Evolutionary conservation across 2,888 invertebrate genomes (phyloP), one percentile per base, ranked within the genome.

Genomic region (Chaetogeoica ovagalla): DNA sequence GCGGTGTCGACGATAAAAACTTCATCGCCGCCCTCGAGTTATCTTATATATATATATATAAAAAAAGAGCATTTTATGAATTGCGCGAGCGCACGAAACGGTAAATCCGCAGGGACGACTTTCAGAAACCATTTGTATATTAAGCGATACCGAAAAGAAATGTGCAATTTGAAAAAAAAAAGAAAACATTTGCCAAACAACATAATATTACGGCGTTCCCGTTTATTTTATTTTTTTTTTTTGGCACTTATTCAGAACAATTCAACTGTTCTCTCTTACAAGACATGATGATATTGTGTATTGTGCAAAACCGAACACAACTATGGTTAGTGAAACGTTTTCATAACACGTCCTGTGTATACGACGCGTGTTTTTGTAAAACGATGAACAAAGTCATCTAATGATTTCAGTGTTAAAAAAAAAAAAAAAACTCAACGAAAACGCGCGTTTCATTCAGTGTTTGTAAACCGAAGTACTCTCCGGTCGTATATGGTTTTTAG

Each of bases 81-180:
- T 74, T 55, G 55, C 21, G 55, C 21, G 55, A 8, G 63, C 30
- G 30, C 30, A 4, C 13, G 55, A 55, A 73, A 65, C 75, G n/a
- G n/a, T 48, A 68, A 76, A 76, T 43, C 75, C 75, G 30, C 68
- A 3, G 68, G 68, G 68, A 76, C 68, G 68, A 68, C 68, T 76
- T 68, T 59, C 30, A 68, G 30, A 76, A 48, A 19, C 68, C 59
- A n/a, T 76, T 68, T 30, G 30, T 30, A 59, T 59, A 68, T 59
- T 59, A 76, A 68, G 59, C 57, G 68, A 59, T 48, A 23, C 57
- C 17, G 66, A 75, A 66, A 74, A 63, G 39, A 74, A n/a, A 74
- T 74, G 74, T 65, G 74, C 63, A 65, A 57, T 66, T 57, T 75
- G 66, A 23, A 63, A 30, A 23, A 9, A 60, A 23, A 2, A 39